Base-by-base conservation (phyloP, 1,140 invertebrate species). In the Melipona quadrifasciata region DNA sequence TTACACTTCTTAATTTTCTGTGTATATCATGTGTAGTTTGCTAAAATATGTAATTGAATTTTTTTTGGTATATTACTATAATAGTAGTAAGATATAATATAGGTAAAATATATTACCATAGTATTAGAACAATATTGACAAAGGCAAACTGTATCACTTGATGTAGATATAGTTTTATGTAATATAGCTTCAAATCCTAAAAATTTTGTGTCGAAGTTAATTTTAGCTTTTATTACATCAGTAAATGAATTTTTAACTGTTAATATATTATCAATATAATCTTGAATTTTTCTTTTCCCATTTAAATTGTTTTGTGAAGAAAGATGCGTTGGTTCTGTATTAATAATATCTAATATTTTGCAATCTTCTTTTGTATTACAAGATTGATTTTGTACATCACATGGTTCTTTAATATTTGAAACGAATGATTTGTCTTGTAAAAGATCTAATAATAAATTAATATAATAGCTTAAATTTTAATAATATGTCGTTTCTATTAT, bases 151-250 rank as follows among this genome's bases (percentile, higher is more conserved):
- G 76, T 61, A 72, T 81, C 47, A 53, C 58, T 64, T 27, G 73
- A 57, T 39, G 65, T 80, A 24, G 84, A 89, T 89, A 0, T 55
- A 64, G 65, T 57, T 80, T 86, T 55, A 73, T 90, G 90, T 0
- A 93, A 67, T n/a, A 89, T 75, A 27, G 89, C 80, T 79, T 93
- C 91, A 68, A 94, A 94, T 19, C 87, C 86, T 5, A 92, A 78
- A 80, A 94, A 93, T 78, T 92, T 92, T 5, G 90, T 90, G 53
- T 94, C 93, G 51, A 94, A 92, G 70, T 92, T 90, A 3, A 93
- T 82, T 86, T 93, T 94, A 11, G 93, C 91, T 83, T 91, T 90
- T 72, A 94, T 90, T 8, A 94, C 79, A 76, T 90, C 91, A 27
- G 89, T 90, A 76, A 92, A 93, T 16, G 90, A 90, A 51, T 91